A percentile compares a stretch with the other conserved stretches of the same genome.
Conservation (phyloP, 2,797 vertebrate species). For the Rousettus madagascariensis region DNA sequence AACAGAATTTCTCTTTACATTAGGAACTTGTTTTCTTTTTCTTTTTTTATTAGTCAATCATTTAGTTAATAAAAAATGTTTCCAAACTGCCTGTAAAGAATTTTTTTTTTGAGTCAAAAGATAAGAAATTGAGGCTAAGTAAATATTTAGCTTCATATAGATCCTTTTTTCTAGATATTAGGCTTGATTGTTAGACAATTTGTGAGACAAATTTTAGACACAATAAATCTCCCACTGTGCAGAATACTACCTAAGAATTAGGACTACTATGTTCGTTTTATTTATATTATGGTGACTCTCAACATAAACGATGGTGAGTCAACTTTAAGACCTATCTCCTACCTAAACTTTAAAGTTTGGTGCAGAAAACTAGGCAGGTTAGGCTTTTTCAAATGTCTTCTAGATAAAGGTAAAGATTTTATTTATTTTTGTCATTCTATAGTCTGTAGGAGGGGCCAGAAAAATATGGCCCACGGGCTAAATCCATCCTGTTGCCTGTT, state of each 20-base stretch:
- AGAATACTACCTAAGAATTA: background rate
- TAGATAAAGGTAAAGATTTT: background rate
- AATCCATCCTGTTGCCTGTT: background rate
- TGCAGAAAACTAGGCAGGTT: background rate
- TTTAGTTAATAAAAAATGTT: constrained; percentile 42
- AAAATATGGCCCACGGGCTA: background rate
- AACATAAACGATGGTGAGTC: background rate
- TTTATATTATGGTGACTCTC: background rate
- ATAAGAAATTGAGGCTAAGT: background rate
- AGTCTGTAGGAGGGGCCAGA: background rate
- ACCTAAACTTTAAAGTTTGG: background rate
- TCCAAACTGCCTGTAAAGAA: background rate
- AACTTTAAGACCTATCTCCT: background rate
- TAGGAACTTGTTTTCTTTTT: background rate
- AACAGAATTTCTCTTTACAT: constrained; percentile 27
- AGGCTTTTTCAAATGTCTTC: background rate
- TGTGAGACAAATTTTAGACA: background rate
- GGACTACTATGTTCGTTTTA: background rate
- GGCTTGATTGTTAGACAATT: background rate
- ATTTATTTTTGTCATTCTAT: background rate
- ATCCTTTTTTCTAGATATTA: background rate
- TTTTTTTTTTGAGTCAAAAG: background rate
- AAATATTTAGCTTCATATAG: background rate
- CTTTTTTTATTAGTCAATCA: background rate
- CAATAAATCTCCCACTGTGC: background rate